phyloP scores from a whole-genome alignment of 2,113 vertebrate species.

The Cardinalis cardinalis region DNA sequence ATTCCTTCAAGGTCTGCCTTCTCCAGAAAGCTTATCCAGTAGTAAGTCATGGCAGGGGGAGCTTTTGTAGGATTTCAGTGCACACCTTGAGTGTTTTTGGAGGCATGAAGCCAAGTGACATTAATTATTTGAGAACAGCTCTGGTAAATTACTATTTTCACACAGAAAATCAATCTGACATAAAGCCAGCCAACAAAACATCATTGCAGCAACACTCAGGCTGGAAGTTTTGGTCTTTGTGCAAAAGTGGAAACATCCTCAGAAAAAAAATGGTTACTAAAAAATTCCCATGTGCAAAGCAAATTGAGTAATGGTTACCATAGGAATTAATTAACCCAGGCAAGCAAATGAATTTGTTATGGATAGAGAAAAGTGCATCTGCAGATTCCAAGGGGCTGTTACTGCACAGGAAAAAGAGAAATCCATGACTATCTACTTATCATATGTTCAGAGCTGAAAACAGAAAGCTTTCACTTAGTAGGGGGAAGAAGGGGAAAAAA shows the following conservation, averaged over 20 bases:
- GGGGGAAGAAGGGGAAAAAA: neutral
- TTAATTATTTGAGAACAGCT: slow-evolving; percentile 20
- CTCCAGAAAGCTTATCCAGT: neutral
- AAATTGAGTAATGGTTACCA: neutral
- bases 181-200: neutral
- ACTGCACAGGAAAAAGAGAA: neutral
- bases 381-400: neutral
- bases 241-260: neutral
- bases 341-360: neutral
- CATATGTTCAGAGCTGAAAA: neutral
- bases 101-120: neutral
- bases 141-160: neutral
- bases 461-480: neutral
- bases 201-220: neutral
- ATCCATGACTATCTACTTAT: neutral
- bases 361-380: neutral
- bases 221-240: neutral
- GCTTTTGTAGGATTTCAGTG: slow-evolving; percentile 1
- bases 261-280: neutral
- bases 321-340: neutral
- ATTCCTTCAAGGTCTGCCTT: neutral
- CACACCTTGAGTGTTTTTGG: neutral
- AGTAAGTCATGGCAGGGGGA: neutral
- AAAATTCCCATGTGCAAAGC: neutral
- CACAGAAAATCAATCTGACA: neutral